Evolutionary conservation across 2,113 vertebrate genomes (phyloP), one percentile per base, ranked within the genome.

Genomic region (Nothocercus julius): DNA sequence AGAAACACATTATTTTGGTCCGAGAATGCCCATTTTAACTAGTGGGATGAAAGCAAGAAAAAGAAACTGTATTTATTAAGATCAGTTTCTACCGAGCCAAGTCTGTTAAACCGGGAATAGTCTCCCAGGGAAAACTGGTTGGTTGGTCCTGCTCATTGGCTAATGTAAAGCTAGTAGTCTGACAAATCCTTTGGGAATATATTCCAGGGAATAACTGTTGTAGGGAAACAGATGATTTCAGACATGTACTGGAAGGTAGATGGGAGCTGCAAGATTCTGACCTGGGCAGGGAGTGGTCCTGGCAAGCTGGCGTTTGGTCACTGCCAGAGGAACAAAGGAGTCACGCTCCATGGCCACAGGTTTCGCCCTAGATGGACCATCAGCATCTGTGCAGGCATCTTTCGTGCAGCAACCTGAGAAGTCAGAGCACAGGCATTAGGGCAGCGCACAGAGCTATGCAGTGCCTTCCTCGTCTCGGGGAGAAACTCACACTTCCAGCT

Each of bases 401-500:
- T 32, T 11, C 5, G 5, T 7, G 24, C 30, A 10, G 66, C 42
- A 68, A 18, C 59, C 38, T 3, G 30, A 16, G 12, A 38, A n/a
- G 30, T 6, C 53, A 13, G 51, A 24, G 47, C 74, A n/a, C 30
- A 12, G 59, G 44, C 13, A 0, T 6, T 1, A 8, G 45, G 20
- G 73, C 47, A 74, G 27, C 3, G 13, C 42, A 11, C 28, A 4
- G 34, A 44, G 19, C 54, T 9, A 7, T 13, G 5, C 0, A 0
- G 4, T 7, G 7, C 45, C 75, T 2, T 40, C 7, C 53, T 25
- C 22, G 2, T 18, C 16, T 9, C n/a, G 21, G 30, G 11, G 25
- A 47, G 24, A 17, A 36, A n/a, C n/a, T n/a, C n/a, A 36, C 40
- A 11, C 0, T 0, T 0, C 32, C 4, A 53, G 25, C 17, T 2